A percentile compares a stretch with the other conserved stretches of the same genome.
These are phyloP conservation scores for Megalopta genalis DNA, from an alignment of 1,140 invertebrate species.

Conservation along the genomic window DNA sequence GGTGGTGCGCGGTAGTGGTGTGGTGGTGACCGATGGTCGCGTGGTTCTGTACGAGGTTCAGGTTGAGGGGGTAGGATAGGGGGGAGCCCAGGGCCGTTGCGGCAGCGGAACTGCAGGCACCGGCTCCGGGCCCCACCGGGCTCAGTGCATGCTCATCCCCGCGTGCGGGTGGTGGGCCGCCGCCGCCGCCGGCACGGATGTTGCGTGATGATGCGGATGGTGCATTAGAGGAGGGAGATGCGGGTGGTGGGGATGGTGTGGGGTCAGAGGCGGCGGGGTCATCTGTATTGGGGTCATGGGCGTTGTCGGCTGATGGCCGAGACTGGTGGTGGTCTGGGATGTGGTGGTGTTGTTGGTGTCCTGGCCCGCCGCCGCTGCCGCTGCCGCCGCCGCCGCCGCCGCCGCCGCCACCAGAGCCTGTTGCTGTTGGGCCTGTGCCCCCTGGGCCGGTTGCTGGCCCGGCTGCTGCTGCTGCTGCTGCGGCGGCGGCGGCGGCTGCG, in stretches of 20 bases:
- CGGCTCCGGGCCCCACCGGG: constrained; percentile 81
- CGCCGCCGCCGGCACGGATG: constrained; percentile 70
- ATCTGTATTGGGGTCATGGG: constrained; percentile 80
- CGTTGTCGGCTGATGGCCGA: constrained; percentile 77
- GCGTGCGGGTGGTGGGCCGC: constrained; percentile 77
- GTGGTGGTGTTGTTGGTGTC: constrained; percentile 76
- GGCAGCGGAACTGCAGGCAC: constrained; percentile 76
- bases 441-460: constrained; percentile 72
- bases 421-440: constrained; percentile 60
- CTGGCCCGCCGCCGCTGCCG: constrained; percentile 64
- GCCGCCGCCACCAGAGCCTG: constrained; percentile 48
- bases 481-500: constrained; percentile 74
- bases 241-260: constrained; percentile 79
- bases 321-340: constrained; percentile 73
- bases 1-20: constrained; percentile 55
- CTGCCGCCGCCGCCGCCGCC: constrained; percentile 60
- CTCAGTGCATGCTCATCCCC: constrained; percentile 83
- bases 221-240: constrained; percentile 79
- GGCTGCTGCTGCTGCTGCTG: constrained; percentile 60
- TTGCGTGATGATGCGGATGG: constrained; percentile 79
- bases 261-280: constrained; percentile 77
- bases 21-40: constrained; percentile 56
- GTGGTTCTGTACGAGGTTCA: constrained; percentile 75
- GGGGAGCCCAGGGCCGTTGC: constrained; percentile 79
- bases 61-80: constrained; percentile 78